These are phyloP conservation scores for Amorpha juglandis DNA, from an alignment of 2,888 invertebrate species.

Conservation along the genomic window DNA sequence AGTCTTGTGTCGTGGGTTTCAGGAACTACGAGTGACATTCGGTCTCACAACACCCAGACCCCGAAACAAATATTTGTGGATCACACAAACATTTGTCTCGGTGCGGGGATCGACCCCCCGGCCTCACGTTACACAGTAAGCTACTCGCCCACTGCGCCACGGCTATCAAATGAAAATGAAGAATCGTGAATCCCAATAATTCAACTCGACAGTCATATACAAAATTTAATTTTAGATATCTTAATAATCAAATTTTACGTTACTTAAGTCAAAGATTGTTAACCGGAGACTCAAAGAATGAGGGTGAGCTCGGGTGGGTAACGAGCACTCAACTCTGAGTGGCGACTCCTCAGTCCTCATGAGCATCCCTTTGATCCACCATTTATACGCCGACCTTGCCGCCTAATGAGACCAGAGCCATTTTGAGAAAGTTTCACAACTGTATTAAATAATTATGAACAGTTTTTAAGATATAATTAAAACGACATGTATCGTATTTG, in stretches of 20 bases:
- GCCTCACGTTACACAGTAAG: too few relatives aligned
- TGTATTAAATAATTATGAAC: constrained; percentile 1
- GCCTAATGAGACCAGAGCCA: constrained; percentile 64
- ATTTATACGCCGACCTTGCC: constrained; percentile 59
- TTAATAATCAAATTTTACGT: constrained; percentile 55
- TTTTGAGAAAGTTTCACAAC: constrained; percentile 40
- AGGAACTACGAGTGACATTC: too few relatives aligned
- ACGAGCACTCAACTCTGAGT: constrained; percentile 63
- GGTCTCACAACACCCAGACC: too few relatives aligned
- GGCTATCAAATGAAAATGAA: too few relatives aligned
- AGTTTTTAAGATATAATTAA: background rate
- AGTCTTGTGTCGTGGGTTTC: too few relatives aligned
- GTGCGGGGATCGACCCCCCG: too few relatives aligned
- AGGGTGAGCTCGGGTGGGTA: constrained; percentile 57
- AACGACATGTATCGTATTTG: background rate
- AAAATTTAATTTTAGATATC: constrained; percentile 36
- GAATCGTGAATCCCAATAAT: too few relatives aligned
- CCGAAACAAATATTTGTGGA: too few relatives aligned
- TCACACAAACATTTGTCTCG: too few relatives aligned
- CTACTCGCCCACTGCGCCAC: too few relatives aligned
- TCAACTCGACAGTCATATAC: background rate
- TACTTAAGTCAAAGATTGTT: constrained; percentile 55
- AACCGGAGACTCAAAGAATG: constrained; percentile 58
- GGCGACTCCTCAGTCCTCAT: constrained; percentile 66
- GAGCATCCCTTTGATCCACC: constrained; percentile 76